phyloP scores from a whole-genome alignment of 2,113 vertebrate species.

The Xiphias gladius region DNA sequence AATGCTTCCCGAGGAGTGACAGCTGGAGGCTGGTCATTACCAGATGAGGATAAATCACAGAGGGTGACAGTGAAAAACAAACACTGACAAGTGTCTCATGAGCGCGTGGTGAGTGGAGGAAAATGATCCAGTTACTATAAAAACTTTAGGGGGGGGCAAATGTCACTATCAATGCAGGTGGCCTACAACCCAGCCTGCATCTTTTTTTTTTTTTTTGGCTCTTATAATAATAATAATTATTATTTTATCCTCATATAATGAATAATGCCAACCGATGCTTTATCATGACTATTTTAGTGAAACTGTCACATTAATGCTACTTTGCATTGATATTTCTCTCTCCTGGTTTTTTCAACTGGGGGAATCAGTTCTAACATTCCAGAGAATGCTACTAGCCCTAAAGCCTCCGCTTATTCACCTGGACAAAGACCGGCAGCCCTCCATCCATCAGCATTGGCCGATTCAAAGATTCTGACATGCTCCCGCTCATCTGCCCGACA shows the following conservation, averaged over 20 bases:
- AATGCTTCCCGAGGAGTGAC: constrained; percentile 58
- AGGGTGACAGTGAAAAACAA: constrained; percentile 50
- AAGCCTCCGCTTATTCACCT: constrained; percentile 10
- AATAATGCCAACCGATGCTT: neutral
- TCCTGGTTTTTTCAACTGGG: neutral
- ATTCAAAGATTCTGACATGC: constrained; percentile 42
- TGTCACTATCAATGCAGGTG: neutral
- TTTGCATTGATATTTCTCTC: neutral
- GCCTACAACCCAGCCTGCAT: neutral
- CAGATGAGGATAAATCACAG: constrained; percentile 73
- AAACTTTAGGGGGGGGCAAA: too few relatives aligned
- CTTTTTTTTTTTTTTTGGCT: neutral
- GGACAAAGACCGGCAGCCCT: constrained; percentile 5
- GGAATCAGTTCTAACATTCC: neutral
- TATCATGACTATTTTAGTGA: neutral
- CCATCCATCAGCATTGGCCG: constrained; percentile 37
- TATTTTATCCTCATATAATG: neutral
- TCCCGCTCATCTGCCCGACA: constrained; percentile 55
- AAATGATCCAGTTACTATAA: neutral
- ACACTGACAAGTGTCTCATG: constrained; percentile 36
- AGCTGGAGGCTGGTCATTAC: constrained; percentile 61
- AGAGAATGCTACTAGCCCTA: constrained; percentile 1
- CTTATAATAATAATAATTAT: neutral
- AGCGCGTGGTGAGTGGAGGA: neutral
- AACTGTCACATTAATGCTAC: too few relatives aligned